Conservation (phyloP, 2,888 invertebrate species). For the Sphinx pinastri region DNA sequence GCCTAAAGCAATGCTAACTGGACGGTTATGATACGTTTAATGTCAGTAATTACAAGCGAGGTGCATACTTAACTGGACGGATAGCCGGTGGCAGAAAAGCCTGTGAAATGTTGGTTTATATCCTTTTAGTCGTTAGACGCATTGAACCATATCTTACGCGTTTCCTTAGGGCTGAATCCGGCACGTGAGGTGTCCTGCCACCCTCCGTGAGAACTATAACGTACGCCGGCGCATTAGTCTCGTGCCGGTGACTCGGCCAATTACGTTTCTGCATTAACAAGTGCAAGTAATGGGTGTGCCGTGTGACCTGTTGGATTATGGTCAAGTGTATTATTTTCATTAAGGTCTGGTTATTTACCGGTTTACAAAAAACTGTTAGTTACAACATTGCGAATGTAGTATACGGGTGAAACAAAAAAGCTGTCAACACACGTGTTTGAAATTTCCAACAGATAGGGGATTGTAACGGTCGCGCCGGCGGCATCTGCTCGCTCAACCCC, state of each 20-base stretch:
- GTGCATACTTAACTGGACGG: not conserved
- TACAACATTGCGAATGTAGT: constrained; percentile 41
- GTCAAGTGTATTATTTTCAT: constrained; percentile 37
- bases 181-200: constrained; percentile 46
- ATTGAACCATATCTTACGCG: constrained; percentile 75
- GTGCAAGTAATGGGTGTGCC: constrained; percentile 56
- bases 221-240: constrained; percentile 64
- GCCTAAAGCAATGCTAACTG: constrained; percentile 11
- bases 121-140: constrained; percentile 63
- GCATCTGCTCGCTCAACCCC: constrained; percentile 69
- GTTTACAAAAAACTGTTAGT: not conserved
- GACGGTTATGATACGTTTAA: constrained; percentile 4
- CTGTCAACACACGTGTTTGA: constrained; percentile 49
- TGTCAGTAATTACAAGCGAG: not conserved
- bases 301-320: constrained; percentile 33
- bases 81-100: constrained; percentile 8
- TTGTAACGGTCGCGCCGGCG: constrained; percentile 70
- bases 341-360: not conserved
- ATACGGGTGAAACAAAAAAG: constrained; percentile 74
- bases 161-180: constrained; percentile 62
- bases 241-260: constrained; percentile 62
- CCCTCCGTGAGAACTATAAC: constrained; percentile 72
- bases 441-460: constrained; percentile 80
- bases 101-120: constrained; percentile 36
- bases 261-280: constrained; percentile 67